These are phyloP conservation scores for Philhelius pedissequus DNA, from an alignment of 2,888 invertebrate genomes.

Conservation along the genomic window DNA sequence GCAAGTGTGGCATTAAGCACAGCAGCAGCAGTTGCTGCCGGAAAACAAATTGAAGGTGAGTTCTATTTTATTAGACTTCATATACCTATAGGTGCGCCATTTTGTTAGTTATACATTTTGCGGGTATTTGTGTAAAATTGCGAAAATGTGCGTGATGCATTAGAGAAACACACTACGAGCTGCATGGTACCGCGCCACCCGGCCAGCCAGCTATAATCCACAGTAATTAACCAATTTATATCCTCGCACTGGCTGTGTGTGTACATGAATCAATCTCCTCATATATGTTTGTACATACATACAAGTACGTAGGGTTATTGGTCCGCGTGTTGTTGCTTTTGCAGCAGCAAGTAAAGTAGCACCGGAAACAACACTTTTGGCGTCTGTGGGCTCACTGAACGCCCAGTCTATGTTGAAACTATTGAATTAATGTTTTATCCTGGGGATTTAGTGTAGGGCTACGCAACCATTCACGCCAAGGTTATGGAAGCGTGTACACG, in stretches of 20 bases:
- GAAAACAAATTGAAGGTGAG: slow-evolving; percentile 94
- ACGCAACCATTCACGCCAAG: neutral
- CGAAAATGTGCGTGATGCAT: slow-evolving; percentile 14
- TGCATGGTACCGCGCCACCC: neutral
- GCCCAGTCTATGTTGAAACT: slow-evolving; percentile 13
- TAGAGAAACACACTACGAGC: slow-evolving; percentile 6
- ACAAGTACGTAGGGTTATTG: slow-evolving; percentile 30
- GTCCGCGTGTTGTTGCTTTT: slow-evolving; percentile 38
- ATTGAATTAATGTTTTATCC: slow-evolving; percentile 57
- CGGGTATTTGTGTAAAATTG: slow-evolving; percentile 28
- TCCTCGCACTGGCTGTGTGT: slow-evolving; percentile 7
- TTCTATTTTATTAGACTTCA: slow-evolving; percentile 56
- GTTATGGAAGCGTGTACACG: slow-evolving; percentile 32
- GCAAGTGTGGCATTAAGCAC: slow-evolving; percentile 85
- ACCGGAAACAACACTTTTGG: slow-evolving; percentile 26
- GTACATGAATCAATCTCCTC: slow-evolving; percentile 56
- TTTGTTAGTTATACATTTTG: slow-evolving; percentile 12
- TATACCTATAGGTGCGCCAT: slow-evolving; percentile 1
- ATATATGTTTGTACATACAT: neutral
- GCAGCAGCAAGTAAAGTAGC: neutral
- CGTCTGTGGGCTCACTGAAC: neutral
- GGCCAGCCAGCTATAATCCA: slow-evolving; percentile 55
- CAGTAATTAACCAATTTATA: slow-evolving; percentile 68
- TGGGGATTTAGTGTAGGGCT: slow-evolving; percentile 33
- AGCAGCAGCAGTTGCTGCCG: slow-evolving; percentile 89